Evolutionary conservation across 2,888 invertebrate genomes (phyloP).

Genomic region (Globia sparganii): DNA sequence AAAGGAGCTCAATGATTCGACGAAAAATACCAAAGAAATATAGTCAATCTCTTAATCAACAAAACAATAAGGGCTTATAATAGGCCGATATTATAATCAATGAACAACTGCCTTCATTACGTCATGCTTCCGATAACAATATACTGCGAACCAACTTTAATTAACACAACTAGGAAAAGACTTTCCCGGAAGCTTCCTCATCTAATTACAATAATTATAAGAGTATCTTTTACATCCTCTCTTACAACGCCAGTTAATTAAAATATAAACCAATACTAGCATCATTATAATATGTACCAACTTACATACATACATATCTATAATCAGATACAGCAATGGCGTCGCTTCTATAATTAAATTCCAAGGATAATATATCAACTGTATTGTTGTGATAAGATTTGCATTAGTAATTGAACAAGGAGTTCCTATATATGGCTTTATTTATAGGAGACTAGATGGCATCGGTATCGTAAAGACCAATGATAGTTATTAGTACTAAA

Average conservation of each 20-base stretch:
- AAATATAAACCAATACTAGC: constrained; percentile 23
- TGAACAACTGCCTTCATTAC: constrained; percentile 2
- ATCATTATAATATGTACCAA: constrained; percentile 8
- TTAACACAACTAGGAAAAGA: constrained; percentile 11
- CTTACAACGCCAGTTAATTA: neutral
- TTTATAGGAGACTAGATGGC: neutral
- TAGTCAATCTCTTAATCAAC: neutral
- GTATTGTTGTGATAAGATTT: constrained; percentile 61
- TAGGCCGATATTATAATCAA: neutral
- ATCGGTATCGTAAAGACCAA: neutral
- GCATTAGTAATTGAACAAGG: constrained; percentile 62
- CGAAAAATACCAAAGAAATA: neutral
- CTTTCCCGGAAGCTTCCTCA: constrained; percentile 4
- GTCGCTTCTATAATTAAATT: constrained; percentile 64
- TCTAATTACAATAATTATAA: constrained; percentile 32
- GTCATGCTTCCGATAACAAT: neutral
- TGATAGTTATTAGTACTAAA: neutral
- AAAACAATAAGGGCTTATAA: neutral
- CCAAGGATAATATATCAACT: constrained; percentile 60
- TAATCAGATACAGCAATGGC: constrained; percentile 29
- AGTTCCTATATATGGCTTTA: neutral
- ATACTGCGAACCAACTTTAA: constrained; percentile 13
- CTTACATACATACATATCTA: neutral
- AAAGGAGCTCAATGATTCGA: too few species aligned
- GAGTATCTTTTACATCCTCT: neutral